These are phyloP conservation scores for Dryococelus australis DNA, from an alignment of 2,888 invertebrate species.

Conservation along the genomic window DNA sequence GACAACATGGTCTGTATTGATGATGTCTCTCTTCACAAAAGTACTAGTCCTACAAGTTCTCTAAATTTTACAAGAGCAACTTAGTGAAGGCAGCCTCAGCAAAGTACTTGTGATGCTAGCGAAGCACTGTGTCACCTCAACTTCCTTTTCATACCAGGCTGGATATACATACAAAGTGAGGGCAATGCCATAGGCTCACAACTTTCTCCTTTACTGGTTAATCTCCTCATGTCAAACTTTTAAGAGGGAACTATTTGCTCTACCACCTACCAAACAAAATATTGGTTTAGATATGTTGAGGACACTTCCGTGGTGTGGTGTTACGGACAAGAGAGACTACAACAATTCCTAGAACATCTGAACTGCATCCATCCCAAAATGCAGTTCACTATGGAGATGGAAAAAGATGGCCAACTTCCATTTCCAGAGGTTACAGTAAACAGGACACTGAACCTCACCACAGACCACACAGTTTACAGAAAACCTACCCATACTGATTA, in stretches of 20 bases:
- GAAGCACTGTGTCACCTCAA: slow-evolving; percentile 12
- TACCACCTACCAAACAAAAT: too few species aligned
- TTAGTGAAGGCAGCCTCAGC: not conserved
- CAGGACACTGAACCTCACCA: too few species aligned
- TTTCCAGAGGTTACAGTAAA: too few species aligned
- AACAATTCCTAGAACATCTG: too few species aligned
- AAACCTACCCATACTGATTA: too few species aligned
- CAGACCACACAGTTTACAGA: too few species aligned
- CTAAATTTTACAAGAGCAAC: not conserved
- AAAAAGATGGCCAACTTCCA: too few species aligned
- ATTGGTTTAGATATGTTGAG: too few species aligned
- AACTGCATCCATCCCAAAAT: too few species aligned
- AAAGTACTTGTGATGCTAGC: not conserved
- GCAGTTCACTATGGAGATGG: too few species aligned
- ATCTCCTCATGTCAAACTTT: not conserved
- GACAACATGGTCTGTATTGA: not conserved
- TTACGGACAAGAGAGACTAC: too few species aligned
- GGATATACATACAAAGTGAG: slow-evolving; percentile 31
- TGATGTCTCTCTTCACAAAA: not conserved
- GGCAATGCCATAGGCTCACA: slow-evolving; percentile 30
- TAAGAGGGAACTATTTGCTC: not conserved
- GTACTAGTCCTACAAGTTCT: slow-evolving; percentile 24
- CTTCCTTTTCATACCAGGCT: slow-evolving; percentile 26
- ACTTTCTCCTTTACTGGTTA: slow-evolving; percentile 12
- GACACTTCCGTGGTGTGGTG: too few species aligned